Base-by-base conservation (phyloP, 2,888 invertebrate species). In the Trichopoda pennipes region DNA sequence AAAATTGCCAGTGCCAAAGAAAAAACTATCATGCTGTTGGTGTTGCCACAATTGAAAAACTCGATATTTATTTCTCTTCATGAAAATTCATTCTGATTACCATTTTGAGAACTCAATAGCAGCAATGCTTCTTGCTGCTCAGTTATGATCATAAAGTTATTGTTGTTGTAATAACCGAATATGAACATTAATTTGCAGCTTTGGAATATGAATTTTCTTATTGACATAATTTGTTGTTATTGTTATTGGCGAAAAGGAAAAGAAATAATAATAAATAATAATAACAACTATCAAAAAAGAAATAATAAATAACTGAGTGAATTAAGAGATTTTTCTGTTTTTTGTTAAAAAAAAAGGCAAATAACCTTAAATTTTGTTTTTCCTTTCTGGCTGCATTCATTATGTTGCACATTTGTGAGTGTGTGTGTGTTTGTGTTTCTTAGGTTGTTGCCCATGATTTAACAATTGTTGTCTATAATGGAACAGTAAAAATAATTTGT, bases 401-500 rank as follows among this genome's bases (percentile, higher is more conserved):
- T 58, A 60, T 49, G 60, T 38, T 56, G 77, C 61, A 28, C 44
- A 35, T 35, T 35, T 35, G 51, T n/a, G n/a, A n/a, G n/a, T n/a
- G n/a, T n/a, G n/a, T n/a, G n/a, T n/a, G n/a, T n/a, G n/a, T 76
- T 61, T 68, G 47, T 56, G 12, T 72, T 19, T 60, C 44, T 7
- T 19, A 35, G 2, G 3, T 80, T 72, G 23, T 66, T 70, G 63
- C 32, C 47, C 55, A 76, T 76, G 76, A 76, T 76, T 72, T 38
- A 72, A 61, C 76, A 66, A 73, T 68, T 76, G 80, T 68, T 76
- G 80, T 51, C 64, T 61, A 72, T 81, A 81, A 81, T 76, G 76
- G 76, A 72, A 76, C 81, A 81, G 76, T 68, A 76, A 77, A 81
- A 77, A 76, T 81, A 81, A 73, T 77, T 77, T 69, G 47, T 60